Conservation (phyloP, 1,140 invertebrate genomes). For the Penaeus indicus region DNA sequence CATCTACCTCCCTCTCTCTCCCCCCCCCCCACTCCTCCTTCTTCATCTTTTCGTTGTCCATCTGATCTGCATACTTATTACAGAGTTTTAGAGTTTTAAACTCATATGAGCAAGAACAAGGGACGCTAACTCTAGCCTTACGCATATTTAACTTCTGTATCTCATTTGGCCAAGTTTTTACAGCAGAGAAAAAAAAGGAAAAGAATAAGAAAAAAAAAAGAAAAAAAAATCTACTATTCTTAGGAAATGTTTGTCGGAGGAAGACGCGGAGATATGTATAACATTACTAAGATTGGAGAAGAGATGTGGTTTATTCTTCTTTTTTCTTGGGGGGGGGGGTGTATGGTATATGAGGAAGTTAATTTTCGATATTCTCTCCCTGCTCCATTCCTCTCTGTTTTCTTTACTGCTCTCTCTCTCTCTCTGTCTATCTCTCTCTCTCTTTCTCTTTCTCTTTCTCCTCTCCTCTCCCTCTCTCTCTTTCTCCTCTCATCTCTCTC, state of each 20-base stretch:
- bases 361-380: not conserved
- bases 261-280: too few species aligned
- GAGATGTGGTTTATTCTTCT: too few species aligned
- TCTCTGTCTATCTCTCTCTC: not conserved
- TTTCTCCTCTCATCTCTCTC: not conserved
- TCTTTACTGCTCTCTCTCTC: not conserved
- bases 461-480: not conserved
- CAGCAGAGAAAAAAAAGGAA: slow-evolving; percentile 12
- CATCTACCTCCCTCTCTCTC: too few species aligned
- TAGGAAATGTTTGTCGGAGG: not conserved
- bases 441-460: not conserved
- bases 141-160: slow-evolving; percentile 56
- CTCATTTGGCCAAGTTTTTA: slow-evolving; percentile 47
- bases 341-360: not conserved
- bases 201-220: slow-evolving; percentile 5
- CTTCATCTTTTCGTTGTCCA: slow-evolving; percentile 22
- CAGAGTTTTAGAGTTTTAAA: slow-evolving; percentile 40
- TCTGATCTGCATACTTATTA: slow-evolving; percentile 52
- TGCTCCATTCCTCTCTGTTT: not conserved
- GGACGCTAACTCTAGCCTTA: slow-evolving; percentile 37
- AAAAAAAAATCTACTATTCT: not conserved
- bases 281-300: too few species aligned
- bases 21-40: not conserved
- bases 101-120: slow-evolving; percentile 57
- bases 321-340: not conserved